Base-by-base conservation (phyloP, 1,140 invertebrate species). In the Nylanderia fulva region DNA sequence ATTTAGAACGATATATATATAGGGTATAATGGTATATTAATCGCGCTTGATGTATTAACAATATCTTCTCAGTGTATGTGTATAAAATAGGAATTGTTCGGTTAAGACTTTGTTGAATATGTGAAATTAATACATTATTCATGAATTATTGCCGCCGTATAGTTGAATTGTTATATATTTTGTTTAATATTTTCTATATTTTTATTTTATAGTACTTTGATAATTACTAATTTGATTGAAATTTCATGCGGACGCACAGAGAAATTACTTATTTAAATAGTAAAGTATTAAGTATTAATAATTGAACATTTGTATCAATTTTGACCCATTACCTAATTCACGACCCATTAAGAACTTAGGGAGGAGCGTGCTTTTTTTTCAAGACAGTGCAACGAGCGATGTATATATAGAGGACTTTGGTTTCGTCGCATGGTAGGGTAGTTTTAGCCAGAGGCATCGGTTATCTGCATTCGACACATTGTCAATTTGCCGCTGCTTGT, bases 401-500 rank as follows among this genome's bases (percentile, higher is more conserved):
- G 58, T 75, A 9, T 58, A 58, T 48, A 45, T 63, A 76, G 54
- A 71, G 80, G 69, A 89, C 88, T 72, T 80, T 69, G 85, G 69
- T 75, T 76, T 71, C 48, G 88, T 58, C 56, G 58, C 77, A 36
- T 60, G 77, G 87, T 77, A 90, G 90, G 92, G 91, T 93, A 90
- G 92, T 91, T 92, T 92, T 91, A 86, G 90, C 91, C 90, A 88
- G 90, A 92, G 92, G 92, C 92, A 91, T 91, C 86, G 89, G 90
- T 90, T 86, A 91, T 84, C 93, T 94, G 93, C 91, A 93, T 94
- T 93, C 92, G 93, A 94, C 94, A 93, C 87, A 92, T 90, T 94
- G 93, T 94, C 93, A 94, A 94, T 94, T 93, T 93, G 91, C 68
- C 79, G 84, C 87, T 89, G 89, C 86, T 91, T 90, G 90, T 92